phyloP scores from a whole-genome alignment of 2,888 invertebrate genomes.

The Clanis bilineata region DNA sequence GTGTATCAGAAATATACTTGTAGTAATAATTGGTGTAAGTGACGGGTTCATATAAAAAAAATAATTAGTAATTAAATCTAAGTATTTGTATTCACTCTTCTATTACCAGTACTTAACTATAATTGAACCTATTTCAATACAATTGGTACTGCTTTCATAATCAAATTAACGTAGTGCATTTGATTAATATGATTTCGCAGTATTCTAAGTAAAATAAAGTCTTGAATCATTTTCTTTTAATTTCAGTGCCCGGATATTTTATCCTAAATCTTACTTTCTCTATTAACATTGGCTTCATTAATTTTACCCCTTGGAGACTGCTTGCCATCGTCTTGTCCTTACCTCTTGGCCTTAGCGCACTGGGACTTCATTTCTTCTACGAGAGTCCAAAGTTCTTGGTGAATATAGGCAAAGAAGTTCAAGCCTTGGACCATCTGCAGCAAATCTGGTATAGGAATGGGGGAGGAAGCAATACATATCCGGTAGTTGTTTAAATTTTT shows the following conservation, averaged over 20 bases:
- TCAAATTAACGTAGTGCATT: too few relatives aligned
- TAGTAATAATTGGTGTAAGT: too few relatives aligned
- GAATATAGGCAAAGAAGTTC: conserved; percentile 78
- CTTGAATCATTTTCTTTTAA: not conserved
- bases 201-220: too few relatives aligned
- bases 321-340: conserved; percentile 59
- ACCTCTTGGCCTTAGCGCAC: conserved; percentile 80
- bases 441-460: conserved; percentile 81
- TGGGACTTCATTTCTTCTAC: conserved; percentile 76
- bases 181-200: too few relatives aligned
- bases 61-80: too few relatives aligned
- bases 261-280: conserved; percentile 39
- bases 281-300: conserved; percentile 34
- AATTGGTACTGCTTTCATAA: too few relatives aligned
- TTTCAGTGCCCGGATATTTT: conserved; percentile 39
- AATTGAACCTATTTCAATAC: too few relatives aligned
- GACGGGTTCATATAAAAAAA: too few relatives aligned
- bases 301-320: conserved; percentile 51
- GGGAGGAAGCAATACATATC: conserved; percentile 31
- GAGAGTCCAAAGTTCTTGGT: conserved; percentile 89
- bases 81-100: too few relatives aligned
- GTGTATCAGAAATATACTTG: not conserved
- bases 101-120: too few relatives aligned
- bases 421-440: conserved; percentile 80
- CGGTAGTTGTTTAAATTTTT: conserved; percentile 26